phyloP scores from a whole-genome alignment of 2,797 vertebrate genomes.

The Sciaenops ocellatus region DNA sequence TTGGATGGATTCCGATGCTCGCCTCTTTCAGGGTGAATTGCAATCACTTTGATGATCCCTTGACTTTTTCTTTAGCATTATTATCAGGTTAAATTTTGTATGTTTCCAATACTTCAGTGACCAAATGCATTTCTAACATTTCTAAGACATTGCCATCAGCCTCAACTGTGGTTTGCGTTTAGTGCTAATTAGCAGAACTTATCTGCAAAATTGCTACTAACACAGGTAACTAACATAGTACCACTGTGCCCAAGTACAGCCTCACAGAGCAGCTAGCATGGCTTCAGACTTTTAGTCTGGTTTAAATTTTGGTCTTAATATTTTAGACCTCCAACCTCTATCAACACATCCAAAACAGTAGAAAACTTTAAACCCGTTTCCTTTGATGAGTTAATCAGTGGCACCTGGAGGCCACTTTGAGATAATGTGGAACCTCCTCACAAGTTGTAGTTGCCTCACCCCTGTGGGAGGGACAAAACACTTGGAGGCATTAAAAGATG shows the following conservation, averaged over 20 bases:
- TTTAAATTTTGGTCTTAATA: not conserved
- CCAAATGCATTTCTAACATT: not conserved
- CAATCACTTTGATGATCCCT: no score
- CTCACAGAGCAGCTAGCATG: not conserved
- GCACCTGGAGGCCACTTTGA: slow-evolving; percentile 24
- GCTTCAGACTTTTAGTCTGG: not conserved
- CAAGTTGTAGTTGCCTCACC: not conserved
- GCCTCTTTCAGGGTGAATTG: not conserved
- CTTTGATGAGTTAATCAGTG: slow-evolving; percentile 32
- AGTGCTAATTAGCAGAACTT: no score
- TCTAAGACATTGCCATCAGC: not conserved
- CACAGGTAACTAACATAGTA: no score
- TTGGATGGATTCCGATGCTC: no score
- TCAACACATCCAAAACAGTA: slow-evolving; percentile 1
- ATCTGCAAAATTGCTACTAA: no score
- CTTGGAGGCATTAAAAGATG: not conserved
- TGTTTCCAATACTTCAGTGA: not conserved
- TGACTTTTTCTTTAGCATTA: not conserved
- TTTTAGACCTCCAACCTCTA: not conserved
- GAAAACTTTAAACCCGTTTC: not conserved
- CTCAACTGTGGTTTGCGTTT: not conserved
- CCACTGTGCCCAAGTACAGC: not conserved
- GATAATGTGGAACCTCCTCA: slow-evolving; percentile 23
- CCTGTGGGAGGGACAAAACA: not conserved
- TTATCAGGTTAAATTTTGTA: not conserved